Evolutionary conservation across 2,797 vertebrate species (phyloP).

Genomic region (Atherinosoma microstoma): DNA sequence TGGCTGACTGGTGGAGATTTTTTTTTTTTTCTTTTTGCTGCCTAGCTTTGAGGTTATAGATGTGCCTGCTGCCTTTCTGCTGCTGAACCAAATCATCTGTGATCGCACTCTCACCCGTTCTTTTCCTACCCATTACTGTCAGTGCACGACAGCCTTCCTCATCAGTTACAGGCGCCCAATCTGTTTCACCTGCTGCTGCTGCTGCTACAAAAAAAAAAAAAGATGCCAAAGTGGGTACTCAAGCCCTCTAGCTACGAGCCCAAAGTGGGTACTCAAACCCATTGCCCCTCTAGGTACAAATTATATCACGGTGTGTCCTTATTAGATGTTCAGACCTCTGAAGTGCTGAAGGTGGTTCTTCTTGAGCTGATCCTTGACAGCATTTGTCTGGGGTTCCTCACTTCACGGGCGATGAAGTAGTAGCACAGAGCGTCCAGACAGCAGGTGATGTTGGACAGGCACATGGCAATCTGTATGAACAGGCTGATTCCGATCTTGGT

Average conservation of each 20-base stretch:
- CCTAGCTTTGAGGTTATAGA: slow-evolving; percentile 18
- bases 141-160: neutral
- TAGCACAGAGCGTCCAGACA: slow-evolving; percentile 93
- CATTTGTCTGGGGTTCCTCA: slow-evolving; percentile 66
- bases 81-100: neutral
- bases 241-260: neutral
- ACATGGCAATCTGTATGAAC: slow-evolving; percentile 88
- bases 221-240: neutral
- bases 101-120: slow-evolving; percentile 12
- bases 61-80: slow-evolving; percentile 21
- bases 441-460: slow-evolving; percentile 91
- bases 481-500: slow-evolving; percentile 80
- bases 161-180: neutral
- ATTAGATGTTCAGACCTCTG: slow-evolving; percentile 67
- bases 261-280: neutral
- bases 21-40: neutral
- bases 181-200: neutral
- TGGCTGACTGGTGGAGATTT: neutral
- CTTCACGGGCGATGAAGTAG: slow-evolving; percentile 89
- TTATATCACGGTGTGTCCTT: neutral
- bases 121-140: neutral
- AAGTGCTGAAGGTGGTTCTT: slow-evolving; percentile 56
- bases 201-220: neutral
- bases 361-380: neutral
- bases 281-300: slow-evolving; percentile 1